Evolutionary conservation across 1,140 invertebrate genomes (phyloP), one percentile per base, ranked within the genome.

Genomic region (Tetramorium simillimum): DNA sequence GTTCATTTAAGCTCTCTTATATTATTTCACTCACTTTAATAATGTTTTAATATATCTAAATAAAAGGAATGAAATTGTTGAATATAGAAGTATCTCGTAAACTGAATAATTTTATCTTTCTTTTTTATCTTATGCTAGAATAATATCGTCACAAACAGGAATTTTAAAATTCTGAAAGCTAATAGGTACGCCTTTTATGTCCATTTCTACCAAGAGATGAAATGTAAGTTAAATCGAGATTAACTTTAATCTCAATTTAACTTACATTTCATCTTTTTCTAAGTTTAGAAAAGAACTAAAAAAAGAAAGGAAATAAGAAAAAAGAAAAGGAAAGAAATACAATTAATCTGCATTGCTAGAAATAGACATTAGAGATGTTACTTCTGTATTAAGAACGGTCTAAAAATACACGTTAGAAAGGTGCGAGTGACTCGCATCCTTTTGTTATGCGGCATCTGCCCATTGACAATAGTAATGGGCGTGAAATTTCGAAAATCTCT

Each of bases 401-500:
- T 70, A 63, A 69, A 90, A 65, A 75, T 72, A 88, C 56, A 70
- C 40, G 37, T 58, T 58, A 53, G 51, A 91, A 90, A 91, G 82
- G 84, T 90, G 70, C 72, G 80, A 86, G 90, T 91, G 85, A 92
- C 88, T 92, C 85, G 88, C 88, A 88, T 87, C 56, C 77, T 86
- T 73, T 91, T 90, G 73, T 90, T 37, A 40, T 9, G 73, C 18
- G 87, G 91, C 94, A 94, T 95, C 94, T 94, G 94, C 93, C 92
- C 88, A 93, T 92, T 93, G 89, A 94, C 94, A 94, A 94, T 94
- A 88, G 92, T 94, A 95, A 95, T 95, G 92, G 94, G 94, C 94
- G 94, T 95, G 94, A 95, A 95, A 95, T 95, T 94, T 94, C 92
- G 77, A 91, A 92, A 94, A 94, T 94, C 89, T 92, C 91, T 90